These are phyloP conservation scores for Paracanthobrama guichenoti DNA, from an alignment of 2,113 vertebrate genomes.

Conservation along the genomic window DNA sequence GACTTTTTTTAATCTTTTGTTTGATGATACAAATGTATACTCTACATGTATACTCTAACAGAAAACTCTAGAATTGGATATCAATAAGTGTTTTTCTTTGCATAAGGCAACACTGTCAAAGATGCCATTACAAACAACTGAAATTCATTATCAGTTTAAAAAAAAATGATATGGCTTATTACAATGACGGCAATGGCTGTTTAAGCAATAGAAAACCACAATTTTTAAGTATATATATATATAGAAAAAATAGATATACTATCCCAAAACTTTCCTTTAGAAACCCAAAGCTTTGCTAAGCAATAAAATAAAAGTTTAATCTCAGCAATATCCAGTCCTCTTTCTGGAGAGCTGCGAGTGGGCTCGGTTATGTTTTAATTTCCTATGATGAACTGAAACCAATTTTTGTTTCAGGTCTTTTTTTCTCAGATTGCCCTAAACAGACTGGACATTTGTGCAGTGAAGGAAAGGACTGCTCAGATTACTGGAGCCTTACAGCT, in stretches of 20 bases:
- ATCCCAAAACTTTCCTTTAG: neutral
- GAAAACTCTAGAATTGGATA: neutral
- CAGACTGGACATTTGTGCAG: conserved; percentile 7
- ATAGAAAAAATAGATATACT: conserved; percentile 28
- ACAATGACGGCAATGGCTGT: neutral
- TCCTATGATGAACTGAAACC: neutral
- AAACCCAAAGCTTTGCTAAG: conserved; percentile 27
- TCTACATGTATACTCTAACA: neutral
- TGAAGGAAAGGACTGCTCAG: conserved; percentile 21
- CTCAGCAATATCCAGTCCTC: conserved; percentile 23
- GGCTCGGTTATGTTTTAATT: neutral
- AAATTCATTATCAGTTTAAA: neutral
- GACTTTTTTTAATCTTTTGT: neutral
- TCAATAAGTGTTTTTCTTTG: neutral
- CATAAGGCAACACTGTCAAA: neutral
- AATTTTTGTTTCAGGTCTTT: neutral
- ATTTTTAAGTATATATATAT: conserved; percentile 4
- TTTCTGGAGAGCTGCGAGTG: neutral
- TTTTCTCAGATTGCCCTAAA: neutral
- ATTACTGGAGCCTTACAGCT: conserved; percentile 11
- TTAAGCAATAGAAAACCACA: conserved; percentile 22
- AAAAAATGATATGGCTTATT: neutral
- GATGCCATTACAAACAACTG: conserved; percentile 12
- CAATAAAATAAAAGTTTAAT: neutral
- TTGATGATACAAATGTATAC: neutral